Base-by-base conservation (phyloP, 1,140 invertebrate genomes). In the Drosophila nigromelanica region DNA sequence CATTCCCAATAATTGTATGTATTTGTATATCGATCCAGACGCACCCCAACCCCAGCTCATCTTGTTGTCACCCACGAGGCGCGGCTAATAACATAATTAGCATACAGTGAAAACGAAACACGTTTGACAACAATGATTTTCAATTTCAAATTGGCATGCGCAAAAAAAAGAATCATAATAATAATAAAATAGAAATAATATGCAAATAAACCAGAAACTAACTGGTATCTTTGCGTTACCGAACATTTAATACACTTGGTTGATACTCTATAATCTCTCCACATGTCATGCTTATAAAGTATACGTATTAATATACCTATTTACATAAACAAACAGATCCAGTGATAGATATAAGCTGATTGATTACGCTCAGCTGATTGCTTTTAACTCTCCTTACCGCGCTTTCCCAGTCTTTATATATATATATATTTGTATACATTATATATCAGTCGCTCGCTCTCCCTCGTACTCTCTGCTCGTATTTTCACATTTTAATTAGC, bases 101-200 rank as follows among this genome's bases (percentile, higher is more conserved):
- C 70, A 85, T 86, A 72, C 66, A 71, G 66, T 63, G 24, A 67
- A 77, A 86, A 69, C 68, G 69, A 86, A 77, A 86, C 77, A 86
- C 74, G 81, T 82, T 76, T 73, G 51, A 78, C 82, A 86, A 78
- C 74, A 80, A 76, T 77, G 51, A 81, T 78, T 81, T 86, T 78
- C 47, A 86, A 78, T 86, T 80, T 75, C 18, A 59, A 80, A 75
- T 86, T 60, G 42, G 70, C 70, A 66, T 51, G 39, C 15, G 45
- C 62, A 45, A 72, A 64, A 50, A 64, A 54, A 63, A 35, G 35
- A 51, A 33, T 6, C 1, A 2, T 7, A 10, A 24, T 24, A 24
- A 24, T 24, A 35, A 35, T 35, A 35, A 8, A 35, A 35, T 35
- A 35, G 8, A 35, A 8, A 35, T 10, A 35, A 35, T 35, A 35